phyloP scores from a whole-genome alignment of 1,140 invertebrate species.

The Oscheius sp. region DNA sequence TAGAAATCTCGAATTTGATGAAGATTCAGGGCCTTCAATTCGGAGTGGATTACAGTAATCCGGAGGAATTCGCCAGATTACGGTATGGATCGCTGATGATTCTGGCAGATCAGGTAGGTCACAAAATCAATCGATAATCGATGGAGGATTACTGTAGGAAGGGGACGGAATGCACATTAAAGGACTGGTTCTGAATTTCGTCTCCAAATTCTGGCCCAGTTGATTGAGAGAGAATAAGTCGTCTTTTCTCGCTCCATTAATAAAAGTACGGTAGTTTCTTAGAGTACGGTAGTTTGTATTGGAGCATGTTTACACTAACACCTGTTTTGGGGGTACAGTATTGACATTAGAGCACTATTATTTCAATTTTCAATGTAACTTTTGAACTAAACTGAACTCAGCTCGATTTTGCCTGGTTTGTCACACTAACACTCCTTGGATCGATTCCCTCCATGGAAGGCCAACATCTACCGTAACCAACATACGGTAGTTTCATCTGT shows the following conservation, averaged over 20 bases:
- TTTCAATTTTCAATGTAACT: no score
- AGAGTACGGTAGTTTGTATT: background rate
- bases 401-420: no score
- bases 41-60: conserved; percentile 88
- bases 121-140: background rate
- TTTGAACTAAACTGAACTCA: no score
- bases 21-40: conserved; percentile 89
- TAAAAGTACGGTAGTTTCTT: conserved; percentile 76
- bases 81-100: conserved; percentile 96
- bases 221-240: conserved; percentile 78
- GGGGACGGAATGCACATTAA: conserved; percentile 97
- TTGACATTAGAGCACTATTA: no score
- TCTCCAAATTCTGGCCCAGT: conserved; percentile 95
- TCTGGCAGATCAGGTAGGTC: conserved; percentile 90
- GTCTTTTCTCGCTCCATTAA: conserved; percentile 97
- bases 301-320: no score
- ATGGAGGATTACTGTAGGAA: conserved; percentile 43
- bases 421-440: no score
- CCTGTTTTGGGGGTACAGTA: no score
- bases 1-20: conserved; percentile 92
- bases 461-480: no score
- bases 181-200: conserved; percentile 93
- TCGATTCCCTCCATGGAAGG: no score
- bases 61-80: conserved; percentile 85
- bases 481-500: no score